Percentiles rank a stretch among this genome's conserved stretches.
These are phyloP conservation scores for Stegastes partitus DNA, from an alignment of 2,113 vertebrate genomes.

Conservation along the genomic window DNA sequence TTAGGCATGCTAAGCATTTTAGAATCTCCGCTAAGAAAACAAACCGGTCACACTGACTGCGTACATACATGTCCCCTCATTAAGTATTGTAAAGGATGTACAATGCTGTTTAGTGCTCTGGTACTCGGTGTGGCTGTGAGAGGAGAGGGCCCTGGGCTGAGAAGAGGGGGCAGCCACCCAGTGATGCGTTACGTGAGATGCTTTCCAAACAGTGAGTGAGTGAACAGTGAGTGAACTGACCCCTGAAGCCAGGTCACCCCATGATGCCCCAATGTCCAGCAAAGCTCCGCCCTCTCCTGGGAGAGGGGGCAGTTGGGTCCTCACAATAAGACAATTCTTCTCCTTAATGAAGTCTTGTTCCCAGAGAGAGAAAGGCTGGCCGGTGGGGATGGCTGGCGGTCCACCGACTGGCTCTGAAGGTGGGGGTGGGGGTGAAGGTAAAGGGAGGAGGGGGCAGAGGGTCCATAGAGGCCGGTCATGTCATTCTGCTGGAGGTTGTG, in stretches of 20 bases:
- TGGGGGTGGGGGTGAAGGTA: constrained; percentile 63
- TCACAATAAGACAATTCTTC: constrained; percentile 82
- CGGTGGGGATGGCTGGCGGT: constrained; percentile 46
- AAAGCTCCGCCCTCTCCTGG: constrained; percentile 66
- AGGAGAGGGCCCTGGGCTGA: constrained; percentile 32
- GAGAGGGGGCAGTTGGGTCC: constrained; percentile 62
- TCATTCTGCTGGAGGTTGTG: constrained; percentile 78
- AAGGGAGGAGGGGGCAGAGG: constrained; percentile 62
- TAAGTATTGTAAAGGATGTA: constrained; percentile 7
- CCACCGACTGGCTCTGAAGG: constrained; percentile 49
- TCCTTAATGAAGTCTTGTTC: constrained; percentile 80
- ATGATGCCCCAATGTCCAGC: constrained; percentile 77
- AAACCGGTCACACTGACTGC: no score
- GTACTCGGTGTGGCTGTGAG: constrained; percentile 34
- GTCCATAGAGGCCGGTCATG: constrained; percentile 74
- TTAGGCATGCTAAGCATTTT: no score
- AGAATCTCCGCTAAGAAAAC: no score
- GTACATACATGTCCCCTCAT: not conserved
- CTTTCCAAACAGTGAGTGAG: constrained; percentile 79
- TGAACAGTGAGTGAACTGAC: constrained; percentile 81
- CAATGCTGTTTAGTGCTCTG: constrained; percentile 9
- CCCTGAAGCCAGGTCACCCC: constrained; percentile 80
- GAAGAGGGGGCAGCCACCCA: constrained; percentile 63
- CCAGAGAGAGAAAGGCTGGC: constrained; percentile 70
- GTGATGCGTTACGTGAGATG: constrained; percentile 77